Base-by-base conservation (phyloP, 92 coral and sea anemone species). In the Siderastrea siderea region DNA sequence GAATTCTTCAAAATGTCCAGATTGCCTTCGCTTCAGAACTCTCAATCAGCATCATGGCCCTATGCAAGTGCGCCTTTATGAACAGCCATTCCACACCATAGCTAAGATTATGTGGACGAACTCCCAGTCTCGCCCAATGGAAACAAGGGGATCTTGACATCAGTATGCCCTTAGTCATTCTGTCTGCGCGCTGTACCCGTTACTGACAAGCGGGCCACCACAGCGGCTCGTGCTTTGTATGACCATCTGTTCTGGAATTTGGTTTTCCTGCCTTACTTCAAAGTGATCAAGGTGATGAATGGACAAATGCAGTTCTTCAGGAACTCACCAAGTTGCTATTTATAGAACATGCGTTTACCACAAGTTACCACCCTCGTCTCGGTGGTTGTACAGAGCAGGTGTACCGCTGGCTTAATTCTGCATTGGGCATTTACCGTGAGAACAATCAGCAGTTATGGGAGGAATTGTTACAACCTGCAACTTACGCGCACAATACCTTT, bases 371-470 rank as follows among this genome's bases (percentile, higher is more conserved):
- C 19, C 85, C 92, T 55, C 77, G 89, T 51, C 85, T 89, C 12
- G 87, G 80, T 75, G 94, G 88, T 48, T 86, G 87, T 66, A 90
- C 91, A 1, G 93, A 86, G 75, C 74, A 87, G 12, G 93, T 90
- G 11, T 91, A 90, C 80, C 77, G 93, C 64, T 87, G 85, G 93
- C 50, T 86, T 6, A 91, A 91, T 69, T 59, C 87, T 45, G 87
- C 92, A 71, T 86, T 90, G 53, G 93, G 86, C 16, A 86, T 90
- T 66, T 90, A 90, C 68, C 88, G 94, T 78, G 81, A 83, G 81
- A 87, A 87, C 53, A 74, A 87, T 71, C 94, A 91, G 46, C 69
- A 60, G 65, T 14, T 60, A 2, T 60, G 65, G 65, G 65, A 60
- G 15, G 65, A 60, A 60, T 60, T 60, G 16, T 60, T 5, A 11